Base-by-base conservation (phyloP, 2,888 invertebrate genomes). In the Opisthograptis luteolata region DNA sequence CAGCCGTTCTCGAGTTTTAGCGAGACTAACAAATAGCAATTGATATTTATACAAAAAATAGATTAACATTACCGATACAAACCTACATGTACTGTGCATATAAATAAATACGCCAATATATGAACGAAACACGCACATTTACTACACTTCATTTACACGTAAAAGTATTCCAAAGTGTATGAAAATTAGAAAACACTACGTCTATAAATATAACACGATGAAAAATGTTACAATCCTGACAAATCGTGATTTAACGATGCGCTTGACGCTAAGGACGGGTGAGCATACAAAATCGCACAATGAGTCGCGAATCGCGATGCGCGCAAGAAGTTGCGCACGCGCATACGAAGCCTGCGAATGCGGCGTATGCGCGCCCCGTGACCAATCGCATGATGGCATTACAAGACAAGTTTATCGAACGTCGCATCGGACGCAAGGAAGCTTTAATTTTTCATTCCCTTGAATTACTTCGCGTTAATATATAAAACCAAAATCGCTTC, bases 231-330 rank as follows among this genome's bases (percentile, higher is more conserved):
- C 35, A 75, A 71, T 70, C 73, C 37, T 59, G 57, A 62, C 57
- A 59, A 55, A 62, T 59, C 45, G 55, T 47, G 71, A 68, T 63
- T 62, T 78, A 76, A 78, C 74, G 73, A 76, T 68, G 61, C 70
- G 70, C 66, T 76, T 75, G 80, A 73, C 76, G 68, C 72, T 82
- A 81, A 85, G 79, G 79, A 73, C 68, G 66, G 67, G 66, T 68
- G 76, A 68, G 76, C 82, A 76, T 84, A 79, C 74, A 66, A 76
- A 83, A 84, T 84, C 73, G 79, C 78, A 79, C 81, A 85, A 81
- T 79, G 68, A 79, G 76, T 71, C 60, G 65, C 56, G 65, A 65
- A n/a, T n/a, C n/a, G n/a, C n/a, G n/a, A n/a, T n/a, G n/a, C 49
- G 60, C 60, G 62, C 58, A 50, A 37, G 41, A 34, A 55, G 55